Evolutionary conservation across 2,113 vertebrate genomes (phyloP), one percentile per base, ranked within the genome.

Genomic region (Corythaixoides concolor): DNA sequence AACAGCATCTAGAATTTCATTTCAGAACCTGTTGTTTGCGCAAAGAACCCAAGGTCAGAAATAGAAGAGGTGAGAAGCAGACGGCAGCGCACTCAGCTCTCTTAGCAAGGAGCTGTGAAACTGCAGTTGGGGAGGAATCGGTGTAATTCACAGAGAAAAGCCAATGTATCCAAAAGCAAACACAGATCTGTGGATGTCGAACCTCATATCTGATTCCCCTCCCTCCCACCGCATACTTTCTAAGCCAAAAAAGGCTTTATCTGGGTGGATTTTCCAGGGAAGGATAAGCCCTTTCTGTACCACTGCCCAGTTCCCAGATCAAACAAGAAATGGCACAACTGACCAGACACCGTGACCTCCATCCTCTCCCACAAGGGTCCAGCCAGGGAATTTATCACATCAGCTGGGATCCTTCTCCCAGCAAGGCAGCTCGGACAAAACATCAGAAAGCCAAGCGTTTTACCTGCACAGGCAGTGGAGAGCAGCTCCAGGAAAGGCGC

Each of bases 401-500:
- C 74, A 10, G 30, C 53, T 8, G 20, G 52, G 37, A 80, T 45
- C 76, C 69, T 15, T 28, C 37, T 32, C 47, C 62, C 3, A 1
- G 11, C 49, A 37, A 37, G 4, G n/a, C 45, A n/a, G 10, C 7
- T n/a, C 1, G 2, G 43, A 21, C 8, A 12, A 4, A 69, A 11
- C 1, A 2, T 0, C 39, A 5, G 35, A 3, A n/a, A 52, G 2
- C 3, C 2, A 49, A 39, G 15, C 0, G 10, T 7, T 56, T 69
- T 88, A 85, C 82, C 89, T 82, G 82, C 22, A 3, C 26, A 6
- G 67, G 74, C 12, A 18, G 47, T 0, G 2, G 32, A 68, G 77
- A 68, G 73, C 63, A 33, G 81, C 91, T 81, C 53, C 63, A n/a
- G 82, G 69, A 27, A 41, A 68, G 55, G 66, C 4, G 23, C 58